phyloP scores from a whole-genome alignment of 2,888 invertebrate species.

The Phania funesta region DNA sequence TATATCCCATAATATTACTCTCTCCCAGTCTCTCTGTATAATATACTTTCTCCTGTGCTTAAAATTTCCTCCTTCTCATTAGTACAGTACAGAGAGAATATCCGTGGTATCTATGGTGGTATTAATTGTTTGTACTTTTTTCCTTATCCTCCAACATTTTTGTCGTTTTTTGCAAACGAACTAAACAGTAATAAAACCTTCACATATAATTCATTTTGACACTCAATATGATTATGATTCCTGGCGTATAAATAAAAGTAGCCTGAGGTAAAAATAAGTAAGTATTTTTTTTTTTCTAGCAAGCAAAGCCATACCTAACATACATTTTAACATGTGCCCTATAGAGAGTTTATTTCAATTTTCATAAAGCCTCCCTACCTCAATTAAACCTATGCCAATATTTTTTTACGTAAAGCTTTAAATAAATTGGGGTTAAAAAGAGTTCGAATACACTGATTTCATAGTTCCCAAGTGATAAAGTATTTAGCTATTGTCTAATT shows the following conservation, averaged over 20 bases:
- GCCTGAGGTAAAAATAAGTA: conserved; percentile 37
- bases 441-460: no score
- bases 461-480: no score
- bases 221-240: conserved; percentile 49
- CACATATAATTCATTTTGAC: conserved; percentile 56
- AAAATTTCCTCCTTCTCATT: background rate
- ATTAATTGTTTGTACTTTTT: no score
- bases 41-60: background rate
- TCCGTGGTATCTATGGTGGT: background rate
- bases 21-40: no score
- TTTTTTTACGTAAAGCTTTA: no score
- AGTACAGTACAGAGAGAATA: background rate
- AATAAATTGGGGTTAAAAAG: no score
- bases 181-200: conserved; percentile 56
- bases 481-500: no score
- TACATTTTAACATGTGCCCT: background rate
- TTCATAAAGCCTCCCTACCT: background rate
- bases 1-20: background rate
- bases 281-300: conserved; percentile 1
- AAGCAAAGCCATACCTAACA: background rate
- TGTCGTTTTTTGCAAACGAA: conserved; percentile 9
- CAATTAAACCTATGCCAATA: conserved; percentile 33
- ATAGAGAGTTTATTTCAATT: background rate
- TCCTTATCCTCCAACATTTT: background rate
- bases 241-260: conserved; percentile 45